phyloP scores from a whole-genome alignment of 2,888 invertebrate species.

The Acrobasis repandana region DNA sequence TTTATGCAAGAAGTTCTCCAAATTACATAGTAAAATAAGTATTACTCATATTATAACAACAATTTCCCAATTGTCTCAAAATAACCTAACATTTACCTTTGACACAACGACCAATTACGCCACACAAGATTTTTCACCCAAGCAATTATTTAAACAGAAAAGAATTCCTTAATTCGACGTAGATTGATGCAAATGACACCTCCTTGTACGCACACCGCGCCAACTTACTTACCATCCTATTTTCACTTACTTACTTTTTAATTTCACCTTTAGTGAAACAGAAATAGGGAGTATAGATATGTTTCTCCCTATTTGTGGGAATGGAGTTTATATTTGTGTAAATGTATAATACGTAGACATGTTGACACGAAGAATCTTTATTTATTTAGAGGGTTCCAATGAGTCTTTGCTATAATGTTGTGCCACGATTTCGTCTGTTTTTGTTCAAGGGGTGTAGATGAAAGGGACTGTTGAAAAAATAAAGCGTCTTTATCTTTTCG shows the following conservation, averaged over 20 bases:
- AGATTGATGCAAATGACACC: conserved; percentile 77
- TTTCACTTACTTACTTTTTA: conserved; percentile 10
- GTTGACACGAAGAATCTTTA: conserved; percentile 66
- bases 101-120: conserved; percentile 42
- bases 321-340: conserved; percentile 29
- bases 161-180: conserved; percentile 70
- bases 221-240: conserved; percentile 29
- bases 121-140: conserved; percentile 46
- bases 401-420: conserved; percentile 45
- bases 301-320: conserved; percentile 5
- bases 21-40: no score
- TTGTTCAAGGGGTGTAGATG: conserved; percentile 38
- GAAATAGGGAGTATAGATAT: neutral
- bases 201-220: conserved; percentile 42
- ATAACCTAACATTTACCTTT: conserved; percentile 10
- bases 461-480: conserved; percentile 41
- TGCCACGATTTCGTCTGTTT: conserved; percentile 39
- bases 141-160: conserved; percentile 55
- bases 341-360: conserved; percentile 51
- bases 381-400: conserved; percentile 69
- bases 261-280: conserved; percentile 21
- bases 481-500: conserved; percentile 21
- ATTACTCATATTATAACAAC: neutral
- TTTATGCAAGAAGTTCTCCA: no score
- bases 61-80: conserved; percentile 7